These are phyloP conservation scores for Harpalus rubripes DNA, from an alignment of 2,888 invertebrate genomes.

Conservation along the genomic window DNA sequence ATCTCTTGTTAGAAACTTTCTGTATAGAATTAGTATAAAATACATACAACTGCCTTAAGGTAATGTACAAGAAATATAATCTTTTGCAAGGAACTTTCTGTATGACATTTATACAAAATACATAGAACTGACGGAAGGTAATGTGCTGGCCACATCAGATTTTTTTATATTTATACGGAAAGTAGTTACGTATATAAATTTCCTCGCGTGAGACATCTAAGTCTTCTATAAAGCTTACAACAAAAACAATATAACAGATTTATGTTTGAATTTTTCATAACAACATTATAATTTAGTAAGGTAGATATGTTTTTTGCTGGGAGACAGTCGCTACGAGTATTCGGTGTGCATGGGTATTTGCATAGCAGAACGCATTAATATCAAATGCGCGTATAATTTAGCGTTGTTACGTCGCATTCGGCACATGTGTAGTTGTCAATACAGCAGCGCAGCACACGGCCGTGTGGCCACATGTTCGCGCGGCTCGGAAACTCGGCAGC, in stretches of 20 bases:
- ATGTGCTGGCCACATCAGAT: too few relatives aligned
- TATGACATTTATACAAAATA: too few relatives aligned
- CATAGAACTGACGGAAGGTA: too few relatives aligned
- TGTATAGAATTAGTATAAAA: too few relatives aligned
- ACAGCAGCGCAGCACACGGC: conserved; percentile 24
- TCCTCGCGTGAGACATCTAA: conserved; percentile 17
- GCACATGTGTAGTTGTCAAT: conserved; percentile 63
- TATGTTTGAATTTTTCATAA: conserved; percentile 2
- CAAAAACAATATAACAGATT: conserved; percentile 29
- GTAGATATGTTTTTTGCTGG: conserved; percentile 11
- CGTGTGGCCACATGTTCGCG: conserved; percentile 55
- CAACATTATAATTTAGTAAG: conserved; percentile 35
- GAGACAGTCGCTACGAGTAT: conserved; percentile 8
- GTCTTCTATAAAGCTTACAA: conserved; percentile 1
- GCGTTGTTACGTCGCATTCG: conserved; percentile 55
- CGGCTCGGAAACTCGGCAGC: conserved; percentile 31
- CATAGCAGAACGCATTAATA: conserved; percentile 63
- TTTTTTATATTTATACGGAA: too few relatives aligned
- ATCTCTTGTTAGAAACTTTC: too few relatives aligned
- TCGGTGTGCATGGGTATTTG: conserved; percentile 49
- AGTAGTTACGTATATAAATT: not conserved
- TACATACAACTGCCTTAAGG: too few relatives aligned
- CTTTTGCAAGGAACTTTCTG: too few relatives aligned
- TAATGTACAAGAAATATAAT: too few relatives aligned
- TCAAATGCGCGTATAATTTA: conserved; percentile 60